phyloP scores from a whole-genome alignment of 2,113 vertebrate genomes.

The Epinephelus cyanopodus region DNA sequence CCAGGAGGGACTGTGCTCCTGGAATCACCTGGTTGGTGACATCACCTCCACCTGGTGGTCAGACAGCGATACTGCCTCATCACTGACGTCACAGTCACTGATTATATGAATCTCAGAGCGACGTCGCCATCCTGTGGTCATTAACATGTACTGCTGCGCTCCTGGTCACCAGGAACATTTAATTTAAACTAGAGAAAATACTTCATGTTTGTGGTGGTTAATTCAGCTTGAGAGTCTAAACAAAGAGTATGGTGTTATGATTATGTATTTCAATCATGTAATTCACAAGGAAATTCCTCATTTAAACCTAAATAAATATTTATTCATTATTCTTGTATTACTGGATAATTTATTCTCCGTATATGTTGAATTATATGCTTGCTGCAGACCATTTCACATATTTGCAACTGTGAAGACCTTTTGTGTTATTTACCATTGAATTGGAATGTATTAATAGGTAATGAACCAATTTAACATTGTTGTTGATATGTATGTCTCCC shows the following conservation, averaged over 20 bases:
- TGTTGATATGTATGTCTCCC: no score
- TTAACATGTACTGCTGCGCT: neutral
- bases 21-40: neutral
- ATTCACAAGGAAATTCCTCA: no score
- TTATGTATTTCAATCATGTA: no score
- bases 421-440: neutral
- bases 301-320: no score
- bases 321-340: no score
- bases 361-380: no score
- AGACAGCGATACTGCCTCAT: fast-evolving
- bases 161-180: neutral
- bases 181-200: neutral
- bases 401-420: no score
- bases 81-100: fast-evolving
- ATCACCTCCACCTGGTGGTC: conserved; percentile 43
- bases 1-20: neutral
- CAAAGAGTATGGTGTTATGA: no score
- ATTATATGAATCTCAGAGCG: neutral
- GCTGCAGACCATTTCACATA: no score
- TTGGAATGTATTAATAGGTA: neutral
- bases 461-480: neutral
- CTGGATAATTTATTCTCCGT: no score
- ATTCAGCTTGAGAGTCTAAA: no score
- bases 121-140: conserved; percentile 28
- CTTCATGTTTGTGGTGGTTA: neutral